Evolutionary conservation across 2,888 invertebrate species (phyloP).

Genomic region (Nesidiocoris tenuis): DNA sequence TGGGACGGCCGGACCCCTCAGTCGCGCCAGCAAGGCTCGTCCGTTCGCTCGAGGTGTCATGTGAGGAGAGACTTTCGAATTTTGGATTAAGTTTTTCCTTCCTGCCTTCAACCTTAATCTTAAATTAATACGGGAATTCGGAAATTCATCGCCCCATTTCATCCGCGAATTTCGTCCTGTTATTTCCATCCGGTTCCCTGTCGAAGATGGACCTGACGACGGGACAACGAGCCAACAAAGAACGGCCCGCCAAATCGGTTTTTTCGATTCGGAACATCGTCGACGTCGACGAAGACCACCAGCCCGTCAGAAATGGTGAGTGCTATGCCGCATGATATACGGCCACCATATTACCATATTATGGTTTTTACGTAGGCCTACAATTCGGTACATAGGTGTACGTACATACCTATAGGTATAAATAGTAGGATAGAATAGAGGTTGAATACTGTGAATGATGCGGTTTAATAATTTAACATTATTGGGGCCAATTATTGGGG

Average conservation of each 20-base stretch:
- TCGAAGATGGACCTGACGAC: slow-evolving; percentile 52
- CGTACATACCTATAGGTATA: too few species aligned
- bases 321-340: background rate
- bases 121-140: too few species aligned
- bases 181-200: background rate
- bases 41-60: slow-evolving; percentile 40
- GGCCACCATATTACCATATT: too few species aligned
- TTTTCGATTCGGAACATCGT: slow-evolving; percentile 63
- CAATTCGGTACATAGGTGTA: too few species aligned
- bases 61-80: slow-evolving; percentile 35
- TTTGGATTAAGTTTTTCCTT: slow-evolving; percentile 1
- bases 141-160: too few species aligned
- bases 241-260: slow-evolving; percentile 61
- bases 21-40: slow-evolving; percentile 34
- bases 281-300: slow-evolving; percentile 58
- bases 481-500: too few species aligned
- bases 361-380: too few species aligned
- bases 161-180: background rate
- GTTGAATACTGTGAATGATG: too few species aligned
- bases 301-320: slow-evolving; percentile 43
- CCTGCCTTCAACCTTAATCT: too few species aligned
- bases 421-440: too few species aligned
- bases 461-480: too few species aligned
- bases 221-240: slow-evolving; percentile 53
- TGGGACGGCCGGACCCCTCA: slow-evolving; percentile 34